Evolutionary conservation across 2,797 vertebrate species (phyloP).

Genomic region (Gobionotothen gibberifrons): DNA sequence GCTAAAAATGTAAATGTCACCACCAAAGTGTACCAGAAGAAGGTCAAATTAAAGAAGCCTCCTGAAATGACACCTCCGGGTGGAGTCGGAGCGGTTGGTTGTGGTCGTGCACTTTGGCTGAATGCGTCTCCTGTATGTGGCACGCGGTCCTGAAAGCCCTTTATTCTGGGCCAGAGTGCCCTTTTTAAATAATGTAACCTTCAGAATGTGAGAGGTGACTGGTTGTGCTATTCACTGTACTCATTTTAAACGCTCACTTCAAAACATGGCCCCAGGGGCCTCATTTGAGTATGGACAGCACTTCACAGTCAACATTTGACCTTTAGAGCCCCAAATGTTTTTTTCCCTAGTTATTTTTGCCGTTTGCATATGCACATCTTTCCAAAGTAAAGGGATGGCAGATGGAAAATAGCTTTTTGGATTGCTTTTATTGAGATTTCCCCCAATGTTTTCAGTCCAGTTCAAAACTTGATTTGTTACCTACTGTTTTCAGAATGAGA

Average conservation of each 20-base stretch:
- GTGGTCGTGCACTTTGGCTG: slow-evolving; percentile 14
- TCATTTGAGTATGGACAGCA: slow-evolving; percentile 70
- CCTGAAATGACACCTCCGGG: slow-evolving; percentile 22
- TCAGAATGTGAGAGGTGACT: slow-evolving; percentile 71
- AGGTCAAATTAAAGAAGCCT: slow-evolving; percentile 27
- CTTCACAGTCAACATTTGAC: slow-evolving; percentile 78
- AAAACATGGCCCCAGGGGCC: slow-evolving; percentile 70
- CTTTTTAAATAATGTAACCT: slow-evolving; percentile 78
- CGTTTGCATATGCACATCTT: slow-evolving; percentile 70
- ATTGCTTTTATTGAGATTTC: slow-evolving; percentile 51
- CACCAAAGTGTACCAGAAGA: slow-evolving; percentile 3
- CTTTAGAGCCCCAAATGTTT: slow-evolving; percentile 74
- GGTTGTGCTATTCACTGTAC: slow-evolving; percentile 72
- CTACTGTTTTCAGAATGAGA: slow-evolving; percentile 42
- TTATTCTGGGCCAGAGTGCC: slow-evolving; percentile 60
- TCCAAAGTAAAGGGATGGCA: slow-evolving; percentile 67
- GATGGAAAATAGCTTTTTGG: slow-evolving; percentile 57
- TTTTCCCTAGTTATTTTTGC: slow-evolving; percentile 53
- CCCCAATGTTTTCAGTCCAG: slow-evolving; percentile 5
- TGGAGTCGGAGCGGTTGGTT: slow-evolving; percentile 17
- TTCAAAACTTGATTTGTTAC: slow-evolving; percentile 47
- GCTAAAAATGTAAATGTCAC: slow-evolving; percentile 28
- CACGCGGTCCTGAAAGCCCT: slow-evolving; percentile 41
- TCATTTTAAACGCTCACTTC: slow-evolving; percentile 72
- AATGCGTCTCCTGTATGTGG: slow-evolving; percentile 30